Evolutionary conservation across 2,113 vertebrate genomes (phyloP), one percentile per base, ranked within the genome.

Genomic region (Pygoscelis antarcticus): DNA sequence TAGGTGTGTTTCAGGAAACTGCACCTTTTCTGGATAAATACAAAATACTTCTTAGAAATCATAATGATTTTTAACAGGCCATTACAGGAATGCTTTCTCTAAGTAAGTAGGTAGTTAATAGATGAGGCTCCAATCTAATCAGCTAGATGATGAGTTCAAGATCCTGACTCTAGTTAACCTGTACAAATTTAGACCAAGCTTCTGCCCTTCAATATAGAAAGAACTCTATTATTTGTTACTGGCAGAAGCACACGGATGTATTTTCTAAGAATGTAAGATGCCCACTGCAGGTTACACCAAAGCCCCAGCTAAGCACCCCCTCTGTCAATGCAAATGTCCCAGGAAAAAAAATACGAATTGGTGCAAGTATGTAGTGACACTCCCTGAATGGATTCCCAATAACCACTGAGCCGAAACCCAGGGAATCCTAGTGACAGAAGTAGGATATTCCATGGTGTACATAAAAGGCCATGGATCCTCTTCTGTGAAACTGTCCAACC

Each of bases 401-500:
- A 57, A 47, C 2, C 21, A 8, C 8, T 26, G n/a, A 81, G 10
- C 11, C 74, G n/a, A 78, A 77, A 65, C 11, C 8, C 30, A 32
- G 19, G 11, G 11, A 1, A 2, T 62, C 19, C 19, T 44, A 15
- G 27, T 82, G 55, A 32, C 54, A 60, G 47, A 83, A 60, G 29
- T 14, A 74, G 21, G 2, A 13, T 29, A 58, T 44, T 86, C 29
- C 3, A 29, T 9, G 3, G 6, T 60, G 16, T 36, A 34, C 5
- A 8, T 54, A 26, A 47, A 66, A 77, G 18, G 13, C 16, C 27
- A 61, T 17, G 6, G 26, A 38, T 70, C 8, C 13, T 62, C 17
- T 47, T 57, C 20, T 62, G 17, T 57, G n/a, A 32, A 87, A 38
- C 7, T 0, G 0, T 30, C 36, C 32, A 61, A 38, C 1, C 5